A percentile compares a stretch with the other conserved stretches of the same genome.
Evolutionary conservation across 2,888 invertebrate species (phyloP).

Genomic region (Leptinotarsa tumamoca): DNA sequence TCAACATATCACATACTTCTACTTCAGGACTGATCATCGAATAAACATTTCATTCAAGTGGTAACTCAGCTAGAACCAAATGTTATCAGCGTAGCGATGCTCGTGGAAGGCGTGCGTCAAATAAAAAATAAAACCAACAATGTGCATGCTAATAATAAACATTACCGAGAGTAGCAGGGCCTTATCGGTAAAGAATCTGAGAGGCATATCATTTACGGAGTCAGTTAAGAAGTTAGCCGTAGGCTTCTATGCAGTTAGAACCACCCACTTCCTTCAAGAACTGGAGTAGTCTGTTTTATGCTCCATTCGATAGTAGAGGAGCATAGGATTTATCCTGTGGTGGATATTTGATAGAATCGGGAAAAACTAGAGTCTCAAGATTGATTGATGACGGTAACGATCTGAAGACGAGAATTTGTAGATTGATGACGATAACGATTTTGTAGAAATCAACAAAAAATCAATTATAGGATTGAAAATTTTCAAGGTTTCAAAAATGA

Average conservation of each 20-base stretch:
- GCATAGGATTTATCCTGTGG: neutral
- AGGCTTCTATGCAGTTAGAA: constrained; percentile 56
- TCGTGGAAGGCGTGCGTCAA: constrained; percentile 9
- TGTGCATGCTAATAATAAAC: constrained; percentile 42
- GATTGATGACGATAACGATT: too few species aligned
- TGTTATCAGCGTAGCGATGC: neutral
- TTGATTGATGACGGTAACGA: too few species aligned
- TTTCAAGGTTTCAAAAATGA: too few species aligned
- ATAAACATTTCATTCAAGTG: neutral
- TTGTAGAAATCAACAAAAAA: too few species aligned
- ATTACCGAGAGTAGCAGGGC: constrained; percentile 41
- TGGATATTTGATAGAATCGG: too few species aligned
- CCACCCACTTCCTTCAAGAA: constrained; percentile 60
- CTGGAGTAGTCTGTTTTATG: constrained; percentile 52
- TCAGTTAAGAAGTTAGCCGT: constrained; percentile 52
- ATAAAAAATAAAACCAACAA: constrained; percentile 34
- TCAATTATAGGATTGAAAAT: too few species aligned
- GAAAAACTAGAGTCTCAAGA: too few species aligned
- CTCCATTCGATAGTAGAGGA: constrained; percentile 20
- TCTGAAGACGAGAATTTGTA: too few species aligned
- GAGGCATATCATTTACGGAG: constrained; percentile 52
- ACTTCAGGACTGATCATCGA: neutral
- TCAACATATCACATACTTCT: neutral
- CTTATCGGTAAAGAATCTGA: constrained; percentile 49
- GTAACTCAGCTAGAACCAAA: neutral